A percentile compares a stretch with the other conserved stretches of the same genome.
Evolutionary conservation across 2,888 invertebrate species (phyloP).

Genomic region (Hydrotaea diabolus): DNA sequence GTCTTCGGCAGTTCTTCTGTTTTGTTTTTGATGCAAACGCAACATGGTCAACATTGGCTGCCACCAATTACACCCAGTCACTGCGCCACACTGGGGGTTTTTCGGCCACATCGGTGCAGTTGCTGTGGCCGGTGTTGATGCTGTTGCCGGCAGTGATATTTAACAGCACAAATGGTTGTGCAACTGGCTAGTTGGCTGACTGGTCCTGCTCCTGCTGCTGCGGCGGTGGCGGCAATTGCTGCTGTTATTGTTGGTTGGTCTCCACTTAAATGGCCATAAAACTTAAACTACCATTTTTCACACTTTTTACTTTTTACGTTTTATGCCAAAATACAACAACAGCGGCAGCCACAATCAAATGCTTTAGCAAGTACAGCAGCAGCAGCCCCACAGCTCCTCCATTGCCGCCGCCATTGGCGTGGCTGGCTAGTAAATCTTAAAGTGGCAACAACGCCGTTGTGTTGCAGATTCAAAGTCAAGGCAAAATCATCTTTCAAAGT

Average conservation of each 20-base stretch:
- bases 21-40: slow-evolving; percentile 51
- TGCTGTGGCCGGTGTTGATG: slow-evolving; percentile 10
- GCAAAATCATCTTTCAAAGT: slow-evolving; percentile 67
- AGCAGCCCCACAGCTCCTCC: slow-evolving; percentile 7
- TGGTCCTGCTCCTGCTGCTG: slow-evolving; percentile 10
- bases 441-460: slow-evolving; percentile 18
- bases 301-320: slow-evolving; percentile 59
- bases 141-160: slow-evolving; percentile 36
- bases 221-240: slow-evolving; percentile 3
- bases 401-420: not conserved
- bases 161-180: slow-evolving; percentile 48
- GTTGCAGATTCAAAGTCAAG: slow-evolving; percentile 69
- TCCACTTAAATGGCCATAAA: slow-evolving; percentile 56
- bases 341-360: slow-evolving; percentile 16
- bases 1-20: slow-evolving; percentile 10
- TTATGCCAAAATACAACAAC: slow-evolving; percentile 48
- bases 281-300: slow-evolving; percentile 65
- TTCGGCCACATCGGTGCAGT: not conserved
- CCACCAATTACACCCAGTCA: slow-evolving; percentile 5
- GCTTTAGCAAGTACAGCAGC: slow-evolving; percentile 10
- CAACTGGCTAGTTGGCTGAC: slow-evolving; percentile 17
- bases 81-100: slow-evolving; percentile 10
- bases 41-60: slow-evolving; percentile 46
- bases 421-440: not conserved
- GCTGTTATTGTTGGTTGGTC: slow-evolving; percentile 24